Evolutionary conservation across 2,113 vertebrate species (phyloP).

Genomic region (Ictidomys tridecemlineatus): DNA sequence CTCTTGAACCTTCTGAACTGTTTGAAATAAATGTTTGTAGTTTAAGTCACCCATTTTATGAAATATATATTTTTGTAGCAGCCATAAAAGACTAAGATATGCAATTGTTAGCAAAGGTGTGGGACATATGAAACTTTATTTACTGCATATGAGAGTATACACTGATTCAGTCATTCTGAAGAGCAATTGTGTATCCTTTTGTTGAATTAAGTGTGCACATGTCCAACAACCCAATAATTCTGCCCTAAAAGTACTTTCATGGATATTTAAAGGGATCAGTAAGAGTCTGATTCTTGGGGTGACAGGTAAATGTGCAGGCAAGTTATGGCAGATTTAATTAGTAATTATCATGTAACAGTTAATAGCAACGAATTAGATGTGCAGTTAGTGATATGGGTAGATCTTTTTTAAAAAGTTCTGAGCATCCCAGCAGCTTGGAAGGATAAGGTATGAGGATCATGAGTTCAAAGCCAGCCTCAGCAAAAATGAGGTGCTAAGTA

Average conservation of each 20-base stretch:
- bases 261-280: neutral
- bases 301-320: neutral
- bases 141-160: neutral
- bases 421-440: too few relatives aligned
- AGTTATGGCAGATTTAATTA: neutral
- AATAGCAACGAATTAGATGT: neutral
- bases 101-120: neutral
- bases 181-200: neutral
- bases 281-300: neutral
- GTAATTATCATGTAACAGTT: neutral
- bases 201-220: neutral
- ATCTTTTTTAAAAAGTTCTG: neutral
- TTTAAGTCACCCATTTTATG: neutral
- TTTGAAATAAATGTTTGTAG: neutral
- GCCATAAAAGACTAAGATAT: neutral
- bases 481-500: too few relatives aligned
- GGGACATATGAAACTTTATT: neutral
- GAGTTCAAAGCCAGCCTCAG: too few relatives aligned
- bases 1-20: neutral
- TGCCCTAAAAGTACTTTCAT: conserved; percentile 7
- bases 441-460: too few relatives aligned
- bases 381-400: neutral
- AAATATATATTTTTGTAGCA: neutral
- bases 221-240: neutral
- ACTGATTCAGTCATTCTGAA: neutral